Conservation (phyloP, 2,888 invertebrate genomes). For the Aleiodes alternator region DNA sequence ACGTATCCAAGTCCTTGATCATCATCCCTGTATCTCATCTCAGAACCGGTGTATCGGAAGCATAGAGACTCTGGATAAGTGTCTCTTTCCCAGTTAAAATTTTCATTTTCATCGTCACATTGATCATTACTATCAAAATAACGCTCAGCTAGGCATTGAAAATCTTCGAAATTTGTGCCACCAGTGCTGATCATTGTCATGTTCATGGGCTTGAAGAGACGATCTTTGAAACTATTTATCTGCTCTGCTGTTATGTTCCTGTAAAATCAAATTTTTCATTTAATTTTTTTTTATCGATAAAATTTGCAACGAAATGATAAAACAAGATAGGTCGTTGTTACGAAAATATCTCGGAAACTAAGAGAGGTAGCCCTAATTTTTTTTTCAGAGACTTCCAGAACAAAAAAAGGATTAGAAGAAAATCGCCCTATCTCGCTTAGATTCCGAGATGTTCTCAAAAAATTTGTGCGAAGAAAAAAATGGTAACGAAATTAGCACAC, state of each 20-base stretch:
- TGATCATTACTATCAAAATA: slow-evolving; percentile 50
- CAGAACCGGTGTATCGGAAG: slow-evolving; percentile 60
- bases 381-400: no score
- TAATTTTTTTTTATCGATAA: no score
- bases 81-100: slow-evolving; percentile 3
- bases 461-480: no score
- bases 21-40: slow-evolving; percentile 74
- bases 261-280: not conserved
- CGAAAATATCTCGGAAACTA: no score
- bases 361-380: no score
- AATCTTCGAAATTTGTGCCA: slow-evolving; percentile 55
- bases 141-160: slow-evolving; percentile 52
- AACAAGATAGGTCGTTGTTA: no score
- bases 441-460: no score
- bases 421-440: no score
- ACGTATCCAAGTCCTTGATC: slow-evolving; percentile 75
- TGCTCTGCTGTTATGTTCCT: slow-evolving; percentile 56
- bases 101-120: not conserved
- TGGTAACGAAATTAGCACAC: no score
- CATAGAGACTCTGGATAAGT: slow-evolving; percentile 4
- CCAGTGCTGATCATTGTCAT: slow-evolving; percentile 63
- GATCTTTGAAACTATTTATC: slow-evolving; percentile 56
- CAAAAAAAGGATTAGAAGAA: no score
- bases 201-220: slow-evolving; percentile 55
- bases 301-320: no score